A percentile compares a stretch with the other conserved stretches of the same genome.
Evolutionary conservation across 2,888 invertebrate genomes (phyloP).

Genomic region (Lissocephala sabroskyi): DNA sequence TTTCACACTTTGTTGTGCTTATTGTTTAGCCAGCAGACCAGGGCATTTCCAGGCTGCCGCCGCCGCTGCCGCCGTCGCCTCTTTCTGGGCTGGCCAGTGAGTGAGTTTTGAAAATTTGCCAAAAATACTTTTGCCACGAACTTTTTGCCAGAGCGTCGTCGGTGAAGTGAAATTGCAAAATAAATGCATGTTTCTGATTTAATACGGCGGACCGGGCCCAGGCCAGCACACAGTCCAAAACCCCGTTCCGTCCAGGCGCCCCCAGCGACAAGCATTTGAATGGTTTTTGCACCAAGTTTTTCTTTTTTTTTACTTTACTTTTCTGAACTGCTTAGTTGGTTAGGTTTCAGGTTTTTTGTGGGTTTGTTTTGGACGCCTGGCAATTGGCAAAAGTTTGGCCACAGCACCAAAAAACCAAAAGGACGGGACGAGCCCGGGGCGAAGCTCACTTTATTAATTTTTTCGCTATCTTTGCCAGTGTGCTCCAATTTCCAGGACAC

Average conservation of each 20-base stretch:
- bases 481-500: conserved; percentile 2
- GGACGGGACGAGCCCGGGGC: too few species aligned
- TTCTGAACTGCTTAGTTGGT: too few species aligned
- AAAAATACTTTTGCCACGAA: conserved; percentile 25
- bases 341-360: neutral
- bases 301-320: neutral
- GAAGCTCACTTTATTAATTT: conserved; percentile 3
- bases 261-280: neutral
- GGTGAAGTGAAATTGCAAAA: conserved; percentile 54
- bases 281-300: neutral
- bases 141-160: conserved; percentile 24
- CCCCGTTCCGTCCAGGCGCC: neutral
- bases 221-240: too few species aligned
- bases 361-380: neutral
- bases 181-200: conserved; percentile 61
- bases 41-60: neutral
- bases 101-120: conserved; percentile 51
- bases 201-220: conserved; percentile 16
- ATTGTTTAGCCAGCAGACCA: conserved; percentile 32
- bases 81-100: neutral
- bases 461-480: conserved; percentile 5
- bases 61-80: too few species aligned
- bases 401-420: too few species aligned
- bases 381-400: conserved; percentile 3
- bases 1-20: conserved; percentile 18